Base-by-base conservation (phyloP, 1,140 invertebrate species). In the Hestina assimilis region DNA sequence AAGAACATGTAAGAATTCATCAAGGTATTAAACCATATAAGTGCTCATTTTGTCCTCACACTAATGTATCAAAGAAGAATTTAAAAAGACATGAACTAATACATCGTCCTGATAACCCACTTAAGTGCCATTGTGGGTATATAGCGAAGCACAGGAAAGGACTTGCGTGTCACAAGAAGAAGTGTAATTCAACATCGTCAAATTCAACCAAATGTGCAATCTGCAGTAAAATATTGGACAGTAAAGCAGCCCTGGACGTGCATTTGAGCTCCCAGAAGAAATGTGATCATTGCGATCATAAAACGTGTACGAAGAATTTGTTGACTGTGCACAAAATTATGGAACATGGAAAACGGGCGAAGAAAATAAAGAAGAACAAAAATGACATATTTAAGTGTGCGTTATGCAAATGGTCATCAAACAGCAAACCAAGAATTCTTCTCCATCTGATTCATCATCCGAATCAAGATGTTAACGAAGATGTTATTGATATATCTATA, bases 381-480 rank as follows among this genome's bases (percentile, higher is more conserved):
- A 64, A 58, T 19, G 24, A 33, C 2, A 4, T 15, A 0, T 83
- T 79, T 12, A 60, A 41, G 0, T 84, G 81, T 46, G 43, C 28
- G 0, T 17, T 74, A 0, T 84, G 81, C 14, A 33, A 51, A 1
- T 84, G 81, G 81, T 47, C 55, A 0, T 71, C 63, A 0, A 69
- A 40, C 11, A 66, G 42, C 11, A 69, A 70, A 12, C 58, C 67
- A 0, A 72, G 59, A 20, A 75, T 82, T 4, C 40, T 84, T 9
- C 23, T 84, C 19, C 81, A 84, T 74, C 29, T 84, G 4, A 79
- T 84, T 20, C 81, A 84, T 29, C 81, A 84, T 60, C 81, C 79
- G 0, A 67, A 74, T 11, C 81, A 84, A 26, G n/a, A 29, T 1
- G 66, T 82, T 0, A 58, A 73, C 41, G 75, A 77, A 4, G 62